phyloP scores from a whole-genome alignment of 1,140 invertebrate species.

The Helicoverpa armigera region DNA sequence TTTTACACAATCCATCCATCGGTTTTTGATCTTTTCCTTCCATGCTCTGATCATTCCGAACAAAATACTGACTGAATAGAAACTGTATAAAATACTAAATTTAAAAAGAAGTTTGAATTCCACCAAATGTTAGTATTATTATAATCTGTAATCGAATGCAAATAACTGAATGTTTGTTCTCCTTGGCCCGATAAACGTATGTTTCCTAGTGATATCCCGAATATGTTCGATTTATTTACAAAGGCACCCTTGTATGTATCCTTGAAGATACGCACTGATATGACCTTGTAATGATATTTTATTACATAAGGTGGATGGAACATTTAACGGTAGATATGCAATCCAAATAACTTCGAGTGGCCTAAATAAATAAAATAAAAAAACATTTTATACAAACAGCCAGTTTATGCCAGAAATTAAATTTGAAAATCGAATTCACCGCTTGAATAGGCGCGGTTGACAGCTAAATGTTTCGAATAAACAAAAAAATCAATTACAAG shows the following conservation, averaged over 20 bases:
- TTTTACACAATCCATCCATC: no score
- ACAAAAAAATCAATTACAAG: conserved; percentile 35
- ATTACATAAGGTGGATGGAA: neutral
- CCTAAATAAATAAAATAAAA: no score
- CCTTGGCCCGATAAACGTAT: conserved; percentile 33
- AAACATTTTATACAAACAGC: no score
- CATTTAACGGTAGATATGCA: neutral
- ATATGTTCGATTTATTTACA: conserved; percentile 47
- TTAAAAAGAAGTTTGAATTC: no score
- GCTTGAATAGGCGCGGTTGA: conserved; percentile 14
- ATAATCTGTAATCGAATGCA: conserved; percentile 17
- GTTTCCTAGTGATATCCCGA: conserved; percentile 35
- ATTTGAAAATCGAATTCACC: conserved; percentile 16
- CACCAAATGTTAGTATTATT: conserved; percentile 36
- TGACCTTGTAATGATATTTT: conserved; percentile 25
- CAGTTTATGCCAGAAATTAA: neutral
- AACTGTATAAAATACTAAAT: no score
- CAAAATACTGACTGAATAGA: no score
- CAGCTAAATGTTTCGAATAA: conserved; percentile 17
- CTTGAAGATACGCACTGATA: conserved; percentile 44
- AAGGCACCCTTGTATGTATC: conserved; percentile 46
- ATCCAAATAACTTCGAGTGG: no score
- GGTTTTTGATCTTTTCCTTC: no score
- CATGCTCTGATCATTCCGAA: no score
- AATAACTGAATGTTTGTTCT: conserved; percentile 24